Evolutionary conservation across 2,888 invertebrate species (phyloP).

Genomic region (Nebria salina): DNA sequence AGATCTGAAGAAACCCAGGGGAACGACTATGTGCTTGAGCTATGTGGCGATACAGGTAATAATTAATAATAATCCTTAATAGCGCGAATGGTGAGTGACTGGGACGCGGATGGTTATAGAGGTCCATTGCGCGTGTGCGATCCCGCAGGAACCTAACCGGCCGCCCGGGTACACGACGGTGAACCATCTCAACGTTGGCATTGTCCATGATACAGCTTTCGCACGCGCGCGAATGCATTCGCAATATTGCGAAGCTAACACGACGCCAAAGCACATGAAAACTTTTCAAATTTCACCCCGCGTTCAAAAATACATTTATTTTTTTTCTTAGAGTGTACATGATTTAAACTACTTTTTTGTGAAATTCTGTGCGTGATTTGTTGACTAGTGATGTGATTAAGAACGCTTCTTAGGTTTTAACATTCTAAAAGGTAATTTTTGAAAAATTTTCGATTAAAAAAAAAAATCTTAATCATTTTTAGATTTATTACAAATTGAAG

Average conservation of each 20-base stretch:
- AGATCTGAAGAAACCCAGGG: neutral
- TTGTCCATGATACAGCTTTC: neutral
- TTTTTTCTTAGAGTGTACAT: neutral
- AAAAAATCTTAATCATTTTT: too few species aligned
- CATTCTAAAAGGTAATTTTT: too few species aligned
- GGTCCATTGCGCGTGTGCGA: slow-evolving; percentile 24
- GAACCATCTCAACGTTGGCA: slow-evolving; percentile 11
- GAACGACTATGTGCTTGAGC: slow-evolving; percentile 6
- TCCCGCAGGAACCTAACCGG: slow-evolving; percentile 28
- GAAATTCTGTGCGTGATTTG: too few species aligned
- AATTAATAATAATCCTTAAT: slow-evolving; percentile 40
- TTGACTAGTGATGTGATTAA: too few species aligned
- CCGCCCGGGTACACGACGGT: slow-evolving; percentile 19
- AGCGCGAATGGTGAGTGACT: slow-evolving; percentile 21
- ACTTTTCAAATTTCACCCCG: neutral
- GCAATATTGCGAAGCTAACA: neutral
- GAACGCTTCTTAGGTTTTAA: too few species aligned
- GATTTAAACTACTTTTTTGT: too few species aligned
- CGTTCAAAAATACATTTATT: neutral
- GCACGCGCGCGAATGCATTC: neutral
- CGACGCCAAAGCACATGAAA: neutral
- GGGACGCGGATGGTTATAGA: neutral
- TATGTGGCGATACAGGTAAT: slow-evolving; percentile 29
- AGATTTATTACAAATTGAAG: too few species aligned
- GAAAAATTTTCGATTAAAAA: too few species aligned